Evolutionary conservation across 2,888 invertebrate species (phyloP), one percentile per base, ranked within the genome.

Genomic region (Calliopum simillimum): DNA sequence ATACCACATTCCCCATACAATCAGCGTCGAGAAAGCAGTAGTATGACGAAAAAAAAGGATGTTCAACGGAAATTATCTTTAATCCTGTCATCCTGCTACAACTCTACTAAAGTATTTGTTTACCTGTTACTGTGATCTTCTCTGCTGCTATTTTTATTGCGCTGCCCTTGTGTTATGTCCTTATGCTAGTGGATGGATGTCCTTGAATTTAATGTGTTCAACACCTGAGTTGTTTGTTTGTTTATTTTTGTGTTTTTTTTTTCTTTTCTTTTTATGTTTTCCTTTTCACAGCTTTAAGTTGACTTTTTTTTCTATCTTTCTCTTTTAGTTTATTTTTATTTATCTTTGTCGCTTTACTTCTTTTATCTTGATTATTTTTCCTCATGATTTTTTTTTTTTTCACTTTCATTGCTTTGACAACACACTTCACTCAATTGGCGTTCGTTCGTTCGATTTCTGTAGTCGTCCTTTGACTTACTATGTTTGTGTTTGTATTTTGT

Each of bases 121-220:
- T 63, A 51, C 56, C 55, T 65, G 67, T 43, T 70, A 71, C 64
- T 25, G 56, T 67, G 53, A 33, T 67, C 71, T 70, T 72, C 66
- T 69, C 71, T 68, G 44, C 41, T 21, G 12, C 14, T 55, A 41
- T 23, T 12, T 68, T n/a, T 61, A 64, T 59, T 65, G 46, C 23
- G 41, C 19, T 16, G 8, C 8, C 33, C 33, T 33, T 33, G 8
- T 33, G 33, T 6, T 33, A 33, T n/a, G 8, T 33, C 33, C 33
- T 33, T 33, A 33, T 33, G 33, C 33, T 33, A 33, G 33, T 33
- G 33, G 33, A 33, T 33, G 33, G 51, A 13, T 65, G 65, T 44
- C 65, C 65, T 53, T 65, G 55, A 55, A 55, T 65, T 44, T 23
- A 21, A 46, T 55, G 33, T 33, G 66, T 55, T 46, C 46, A 66